Base-by-base conservation (phyloP, 2,113 vertebrate genomes). In the Capricornis sumatraensis region DNA sequence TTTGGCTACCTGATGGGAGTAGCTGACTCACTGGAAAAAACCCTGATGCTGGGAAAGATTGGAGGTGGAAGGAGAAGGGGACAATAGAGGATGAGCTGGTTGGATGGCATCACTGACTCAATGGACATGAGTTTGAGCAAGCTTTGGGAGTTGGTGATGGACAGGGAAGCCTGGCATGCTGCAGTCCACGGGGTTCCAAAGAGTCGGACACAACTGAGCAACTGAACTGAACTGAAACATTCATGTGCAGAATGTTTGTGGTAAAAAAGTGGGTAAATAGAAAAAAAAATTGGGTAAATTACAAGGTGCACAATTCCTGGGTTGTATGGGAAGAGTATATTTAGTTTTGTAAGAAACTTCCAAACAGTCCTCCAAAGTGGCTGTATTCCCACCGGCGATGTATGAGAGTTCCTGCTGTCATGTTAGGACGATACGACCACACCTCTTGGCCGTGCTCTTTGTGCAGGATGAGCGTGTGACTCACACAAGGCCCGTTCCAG, bases 341-440 rank as follows among this genome's bases (percentile, higher is more conserved):
- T 74, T 25, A 53, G 52, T 28, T 96, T 50, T 40, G 47, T 27
- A n/a, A 71, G 64, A 88, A 47, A 40, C 25, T 7, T 43, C 36
- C 91, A 55, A 30, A 11, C 30, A 33, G 60, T 79, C 84, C 87
- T 88, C 55, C n/a, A 10, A 40, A 53, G 28, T 21, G 82, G 36
- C 89, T 36, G 10, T 2, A 11, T 62, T 58, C 57, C 84, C 57
- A 36, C 55, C 30, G 23, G 21, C 23, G 23, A 8, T 6, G 89
- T 33, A 7, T 6, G 33, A 14, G 45, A 28, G 15, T 4, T 14
- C 40, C 82, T 2, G 28, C 23, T 28, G 7, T 62, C 79, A 19
- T 8, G 2, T 30, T 19, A 23, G 45, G 14, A 13, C 0, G 2
- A 62, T 13, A 21, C 1, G 53, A 40, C 47, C 19, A 4, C 27